Conservation (phyloP, 2,888 invertebrate genomes). For the Xestia rhomboidea region DNA sequence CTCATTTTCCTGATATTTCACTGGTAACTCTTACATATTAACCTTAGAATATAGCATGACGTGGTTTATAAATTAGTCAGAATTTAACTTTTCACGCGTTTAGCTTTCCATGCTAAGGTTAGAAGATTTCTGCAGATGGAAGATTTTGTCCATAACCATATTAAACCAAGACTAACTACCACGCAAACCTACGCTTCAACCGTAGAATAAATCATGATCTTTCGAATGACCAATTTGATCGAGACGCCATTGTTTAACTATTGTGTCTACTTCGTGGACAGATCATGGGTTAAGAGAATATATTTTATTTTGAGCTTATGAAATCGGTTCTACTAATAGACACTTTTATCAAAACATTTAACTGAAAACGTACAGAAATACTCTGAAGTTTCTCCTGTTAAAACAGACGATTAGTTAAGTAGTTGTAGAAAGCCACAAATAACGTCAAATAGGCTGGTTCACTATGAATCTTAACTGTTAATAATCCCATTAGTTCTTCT, state of each 20-base stretch:
- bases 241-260: too few species aligned
- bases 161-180: background rate
- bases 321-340: background rate
- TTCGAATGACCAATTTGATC: too few species aligned
- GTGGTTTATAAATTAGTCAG: background rate
- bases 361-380: background rate
- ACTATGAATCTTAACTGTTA: slow-evolving; percentile 58
- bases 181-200: background rate
- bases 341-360: background rate
- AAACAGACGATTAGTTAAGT: slow-evolving; percentile 2
- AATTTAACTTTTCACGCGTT: background rate
- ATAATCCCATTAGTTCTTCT: slow-evolving; percentile 57
- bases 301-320: background rate
- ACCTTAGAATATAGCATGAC: background rate
- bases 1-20: background rate
- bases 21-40: background rate
- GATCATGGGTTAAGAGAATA: too few species aligned
- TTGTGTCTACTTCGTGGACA: too few species aligned
- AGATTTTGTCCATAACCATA: background rate
- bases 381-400: background rate
- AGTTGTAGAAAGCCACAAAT: slow-evolving; percentile 15
- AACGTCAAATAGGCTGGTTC: slow-evolving; percentile 17
- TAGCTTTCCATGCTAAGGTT: background rate
- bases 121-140: background rate
- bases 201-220: too few species aligned